These are phyloP conservation scores for Gephyroberyx darwinii DNA, from an alignment of 2,797 vertebrate species.

Conservation along the genomic window DNA sequence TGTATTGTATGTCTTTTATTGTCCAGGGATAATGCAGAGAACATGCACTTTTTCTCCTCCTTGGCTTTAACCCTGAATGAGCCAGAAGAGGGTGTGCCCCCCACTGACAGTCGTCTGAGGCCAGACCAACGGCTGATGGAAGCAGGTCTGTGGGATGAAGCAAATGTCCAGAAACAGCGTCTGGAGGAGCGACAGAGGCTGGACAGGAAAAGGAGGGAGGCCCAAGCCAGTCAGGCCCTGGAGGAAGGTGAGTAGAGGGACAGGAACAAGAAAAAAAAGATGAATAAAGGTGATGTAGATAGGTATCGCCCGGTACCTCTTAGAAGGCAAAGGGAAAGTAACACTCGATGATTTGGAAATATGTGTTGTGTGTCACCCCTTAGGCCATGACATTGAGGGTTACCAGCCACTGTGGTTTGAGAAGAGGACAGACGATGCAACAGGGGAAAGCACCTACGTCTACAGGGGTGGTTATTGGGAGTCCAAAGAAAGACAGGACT, in stretches of 20 bases:
- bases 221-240: slow-evolving; percentile 82
- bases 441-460: slow-evolving; percentile 85
- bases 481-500: slow-evolving; percentile 92
- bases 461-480: slow-evolving; percentile 98
- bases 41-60: slow-evolving; percentile 97
- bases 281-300: neutral
- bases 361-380: slow-evolving; percentile 30
- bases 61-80: slow-evolving; percentile 93
- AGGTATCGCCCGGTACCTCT: neutral
- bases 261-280: neutral
- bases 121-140: slow-evolving; percentile 96
- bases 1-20: neutral
- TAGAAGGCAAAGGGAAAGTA: neutral
- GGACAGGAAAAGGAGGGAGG: slow-evolving; percentile 88
- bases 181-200: slow-evolving; percentile 91
- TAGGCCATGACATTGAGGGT: slow-evolving; percentile 88
- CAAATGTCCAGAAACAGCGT: slow-evolving; percentile 91
- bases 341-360: neutral
- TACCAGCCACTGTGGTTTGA: slow-evolving; percentile 94
- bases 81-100: slow-evolving; percentile 85
- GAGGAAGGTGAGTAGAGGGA: slow-evolving; percentile 84
- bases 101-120: slow-evolving; percentile 91
- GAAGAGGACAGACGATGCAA: slow-evolving; percentile 86
- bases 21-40: slow-evolving; percentile 91
- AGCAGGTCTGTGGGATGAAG: slow-evolving; percentile 93